Conservation (phyloP, 2,113 vertebrate species). For the Dicentrarchus labrax region DNA sequence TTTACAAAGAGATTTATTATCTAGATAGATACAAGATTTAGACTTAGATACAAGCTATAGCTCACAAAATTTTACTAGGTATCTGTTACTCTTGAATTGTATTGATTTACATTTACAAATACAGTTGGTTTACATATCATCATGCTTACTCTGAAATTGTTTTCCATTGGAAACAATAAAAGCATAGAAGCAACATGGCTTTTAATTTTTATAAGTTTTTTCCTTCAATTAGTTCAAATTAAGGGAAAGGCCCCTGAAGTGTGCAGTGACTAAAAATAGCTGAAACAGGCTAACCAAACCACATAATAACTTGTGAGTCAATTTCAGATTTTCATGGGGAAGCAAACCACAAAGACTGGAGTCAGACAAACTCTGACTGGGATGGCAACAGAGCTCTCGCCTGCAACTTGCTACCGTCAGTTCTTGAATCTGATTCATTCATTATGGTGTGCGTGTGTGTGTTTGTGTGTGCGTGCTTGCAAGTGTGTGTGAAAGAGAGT, state of each 20-base stretch:
- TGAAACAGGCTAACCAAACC: slow-evolving; percentile 41
- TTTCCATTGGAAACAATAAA: neutral
- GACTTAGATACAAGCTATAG: neutral
- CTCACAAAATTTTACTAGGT: neutral
- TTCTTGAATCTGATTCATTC: slow-evolving; percentile 64
- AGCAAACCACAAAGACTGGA: slow-evolving; percentile 51
- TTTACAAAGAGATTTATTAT: slow-evolving; percentile 8
- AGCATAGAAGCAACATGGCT: neutral
- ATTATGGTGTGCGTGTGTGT: slow-evolving; percentile 16
- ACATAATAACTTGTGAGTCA: slow-evolving; percentile 47
- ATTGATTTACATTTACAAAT: neutral
- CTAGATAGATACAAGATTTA: neutral
- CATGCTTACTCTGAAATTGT: neutral
- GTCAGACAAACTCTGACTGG: slow-evolving; percentile 44
- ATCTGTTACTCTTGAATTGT: neutral
- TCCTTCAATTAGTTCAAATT: neutral
- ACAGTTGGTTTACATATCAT: neutral
- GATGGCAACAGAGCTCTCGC: slow-evolving; percentile 57
- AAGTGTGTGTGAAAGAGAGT: slow-evolving; percentile 6
- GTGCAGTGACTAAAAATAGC: slow-evolving; percentile 27
- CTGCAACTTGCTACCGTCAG: slow-evolving; percentile 49
- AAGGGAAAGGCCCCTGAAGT: slow-evolving; percentile 4
- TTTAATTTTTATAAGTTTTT: slow-evolving; percentile 7
- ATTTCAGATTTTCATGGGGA: slow-evolving; percentile 49
- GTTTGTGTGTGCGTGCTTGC: neutral